Evolutionary conservation across 2,888 invertebrate species (phyloP), one percentile per base, ranked within the genome.

Genomic region (Phragmatobia fuliginosa): DNA sequence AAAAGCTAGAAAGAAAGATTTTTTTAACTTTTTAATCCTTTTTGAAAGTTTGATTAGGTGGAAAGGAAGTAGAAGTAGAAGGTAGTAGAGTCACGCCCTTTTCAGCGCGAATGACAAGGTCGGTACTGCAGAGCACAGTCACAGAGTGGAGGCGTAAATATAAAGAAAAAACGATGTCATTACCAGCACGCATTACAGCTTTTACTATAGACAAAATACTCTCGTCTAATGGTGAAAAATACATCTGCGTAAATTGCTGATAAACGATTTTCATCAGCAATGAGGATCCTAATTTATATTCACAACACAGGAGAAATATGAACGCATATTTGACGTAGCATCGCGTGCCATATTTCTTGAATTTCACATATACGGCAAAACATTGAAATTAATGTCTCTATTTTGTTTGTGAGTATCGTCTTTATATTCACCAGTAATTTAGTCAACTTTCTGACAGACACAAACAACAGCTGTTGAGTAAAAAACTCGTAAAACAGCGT

Each of bases 391-490:
- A 1, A 14, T 41, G 25, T 28, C 33, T 63, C 25, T 33, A 33
- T 52, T 49, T 49, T n/a, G n/a, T 32, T 49, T 63, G 49, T 63
- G 25, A 49, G 32, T 33, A n/a, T 32, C 63, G 49, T 45, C n/a
- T 63, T 16, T n/a, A n/a, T n/a, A 49, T 6, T 32, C 16, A 32
- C 28, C 28, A 41, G 38, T 41, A 41, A 62, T 62, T 41, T 41
- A 31, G 31, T 41, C 41, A 28, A 25, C 61, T 52, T 60, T 41
- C 14, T 18, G 14, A 28, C 33, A 41, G 45, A 38, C 49, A 62
- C 41, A 74, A 79, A 78, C 69, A 77, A 66, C 79, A 76, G 81
- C 77, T 69, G 82, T 67, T 25, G 59, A 18, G 49, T 66, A 21
- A 33, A 67, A 70, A 66, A 60, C 66, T 70, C 21, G 14, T 31